phyloP scores from a whole-genome alignment of 1,140 invertebrate species.

The Zaprionus capensis region DNA sequence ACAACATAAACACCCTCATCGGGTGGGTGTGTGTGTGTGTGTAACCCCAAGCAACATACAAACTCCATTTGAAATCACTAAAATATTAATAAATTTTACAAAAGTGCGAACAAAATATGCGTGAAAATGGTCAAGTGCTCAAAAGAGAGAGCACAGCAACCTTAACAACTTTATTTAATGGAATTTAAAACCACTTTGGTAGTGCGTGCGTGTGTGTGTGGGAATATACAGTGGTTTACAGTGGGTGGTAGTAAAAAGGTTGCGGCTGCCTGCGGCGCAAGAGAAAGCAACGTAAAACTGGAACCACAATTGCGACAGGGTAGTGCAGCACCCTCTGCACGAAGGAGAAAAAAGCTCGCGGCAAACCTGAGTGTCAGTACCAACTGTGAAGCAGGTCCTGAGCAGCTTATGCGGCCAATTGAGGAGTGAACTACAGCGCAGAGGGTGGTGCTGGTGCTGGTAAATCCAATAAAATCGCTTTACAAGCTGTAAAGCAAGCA shows the following conservation, averaged over 20 bases:
- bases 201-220: conserved; percentile 14
- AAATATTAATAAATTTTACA: conserved; percentile 83
- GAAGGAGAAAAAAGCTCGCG: conserved; percentile 54
- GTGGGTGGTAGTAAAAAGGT: conserved; percentile 43
- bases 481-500: conserved; percentile 74
- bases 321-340: not conserved
- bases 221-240: conserved; percentile 8
- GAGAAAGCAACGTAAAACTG: conserved; percentile 20
- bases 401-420: conserved; percentile 78
- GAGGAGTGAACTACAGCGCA: conserved; percentile 34
- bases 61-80: conserved; percentile 82
- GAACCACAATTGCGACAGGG: conserved; percentile 70
- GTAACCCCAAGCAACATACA: conserved; percentile 58
- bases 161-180: conserved; percentile 84
- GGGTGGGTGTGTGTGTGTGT: not conserved
- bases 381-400: conserved; percentile 66
- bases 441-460: conserved; percentile 26
- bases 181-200: conserved; percentile 83
- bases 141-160: conserved; percentile 33
- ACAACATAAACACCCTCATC: conserved; percentile 29
- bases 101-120: conserved; percentile 82
- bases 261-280: conserved; percentile 64
- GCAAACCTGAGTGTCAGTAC: conserved; percentile 73
- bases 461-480: conserved; percentile 84
- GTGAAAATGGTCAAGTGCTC: conserved; percentile 74